Evolutionary conservation across 2,113 vertebrate species (phyloP).

Genomic region (Philantomba maxwellii): DNA sequence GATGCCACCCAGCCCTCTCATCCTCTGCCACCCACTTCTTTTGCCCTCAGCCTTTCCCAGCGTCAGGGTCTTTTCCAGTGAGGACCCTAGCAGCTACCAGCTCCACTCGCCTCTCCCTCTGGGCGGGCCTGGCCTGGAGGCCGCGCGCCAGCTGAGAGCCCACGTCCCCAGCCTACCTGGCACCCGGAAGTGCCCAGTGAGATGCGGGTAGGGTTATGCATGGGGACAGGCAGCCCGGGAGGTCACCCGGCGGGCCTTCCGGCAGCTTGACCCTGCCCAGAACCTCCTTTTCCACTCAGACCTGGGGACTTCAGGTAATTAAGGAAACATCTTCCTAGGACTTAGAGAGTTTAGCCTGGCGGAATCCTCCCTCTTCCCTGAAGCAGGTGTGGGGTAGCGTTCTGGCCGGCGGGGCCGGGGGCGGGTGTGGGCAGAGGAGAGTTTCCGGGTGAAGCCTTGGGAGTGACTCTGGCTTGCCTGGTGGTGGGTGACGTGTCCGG

Average conservation of each 20-base stretch:
- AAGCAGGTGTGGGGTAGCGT: rapidly evolving
- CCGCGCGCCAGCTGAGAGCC: background rate
- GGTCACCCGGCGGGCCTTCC: background rate
- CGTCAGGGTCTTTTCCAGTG: background rate
- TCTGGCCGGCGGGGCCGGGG: rapidly evolving
- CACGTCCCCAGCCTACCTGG: background rate
- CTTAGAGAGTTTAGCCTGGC: background rate
- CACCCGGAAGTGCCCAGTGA: background rate
- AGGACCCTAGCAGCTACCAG: background rate
- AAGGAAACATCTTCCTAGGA: background rate
- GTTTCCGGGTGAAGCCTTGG: background rate
- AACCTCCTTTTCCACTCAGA: background rate
- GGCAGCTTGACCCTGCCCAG: background rate
- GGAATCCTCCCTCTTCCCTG: background rate
- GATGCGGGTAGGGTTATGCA: background rate
- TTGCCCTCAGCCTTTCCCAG: background rate
- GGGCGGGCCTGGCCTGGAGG: background rate
- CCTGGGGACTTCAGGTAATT: background rate
- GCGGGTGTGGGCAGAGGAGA: background rate
- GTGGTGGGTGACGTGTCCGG: background rate
- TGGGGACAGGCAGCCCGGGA: background rate
- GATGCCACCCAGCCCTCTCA: background rate
- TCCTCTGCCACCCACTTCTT: background rate
- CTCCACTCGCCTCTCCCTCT: background rate
- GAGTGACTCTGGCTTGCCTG: background rate